Evolutionary conservation across 2,888 invertebrate genomes (phyloP).

Genomic region (Tinea pellionella): DNA sequence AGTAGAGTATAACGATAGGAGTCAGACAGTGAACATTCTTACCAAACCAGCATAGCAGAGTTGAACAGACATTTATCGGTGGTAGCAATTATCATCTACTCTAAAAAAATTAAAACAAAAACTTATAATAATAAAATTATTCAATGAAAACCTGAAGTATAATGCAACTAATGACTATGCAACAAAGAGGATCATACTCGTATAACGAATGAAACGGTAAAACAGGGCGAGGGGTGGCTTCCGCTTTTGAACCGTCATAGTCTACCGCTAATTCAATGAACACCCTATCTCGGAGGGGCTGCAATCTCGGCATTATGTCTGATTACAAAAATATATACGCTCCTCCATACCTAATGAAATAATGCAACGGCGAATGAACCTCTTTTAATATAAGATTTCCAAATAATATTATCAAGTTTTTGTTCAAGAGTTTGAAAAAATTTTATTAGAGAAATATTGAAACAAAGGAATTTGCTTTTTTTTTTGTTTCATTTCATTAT

Average conservation of each 20-base stretch:
- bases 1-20: too few species aligned
- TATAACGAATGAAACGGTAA: neutral
- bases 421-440: neutral
- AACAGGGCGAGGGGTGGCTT: slow-evolving; percentile 2
- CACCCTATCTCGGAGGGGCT: slow-evolving; percentile 3
- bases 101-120: too few species aligned
- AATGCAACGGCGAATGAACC: slow-evolving; percentile 17
- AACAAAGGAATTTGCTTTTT: neutral
- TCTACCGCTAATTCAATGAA: slow-evolving; percentile 10
- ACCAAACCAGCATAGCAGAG: too few species aligned
- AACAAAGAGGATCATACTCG: neutral
- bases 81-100: too few species aligned
- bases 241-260: neutral
- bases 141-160: neutral
- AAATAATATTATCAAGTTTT: neutral
- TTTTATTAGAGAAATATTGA: neutral
- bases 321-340: slow-evolving; percentile 34
- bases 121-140: too few species aligned
- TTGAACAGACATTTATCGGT: too few species aligned
- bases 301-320: slow-evolving; percentile 22
- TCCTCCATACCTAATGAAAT: slow-evolving; percentile 24
- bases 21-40: too few species aligned
- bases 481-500: too few species aligned
- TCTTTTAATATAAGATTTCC: neutral
- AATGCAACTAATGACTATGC: neutral